Evolutionary conservation across 2,888 invertebrate species (phyloP).

Genomic region (Drosophila fungiperda): DNA sequence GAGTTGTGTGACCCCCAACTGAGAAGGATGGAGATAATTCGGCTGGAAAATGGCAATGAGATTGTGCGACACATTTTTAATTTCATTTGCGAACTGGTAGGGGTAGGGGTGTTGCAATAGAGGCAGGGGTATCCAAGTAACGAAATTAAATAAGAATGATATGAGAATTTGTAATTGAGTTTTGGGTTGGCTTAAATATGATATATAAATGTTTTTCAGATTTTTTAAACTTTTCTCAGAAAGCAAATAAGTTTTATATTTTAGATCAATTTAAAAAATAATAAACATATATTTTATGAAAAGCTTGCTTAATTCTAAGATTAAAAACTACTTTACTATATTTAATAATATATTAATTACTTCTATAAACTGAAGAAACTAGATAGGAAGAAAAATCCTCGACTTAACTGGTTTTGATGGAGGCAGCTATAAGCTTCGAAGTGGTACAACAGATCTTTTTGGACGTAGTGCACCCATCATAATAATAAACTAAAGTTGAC

Average conservation of each 20-base stretch:
- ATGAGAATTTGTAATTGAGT: not conserved
- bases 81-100: constrained; percentile 52
- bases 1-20: constrained; percentile 25
- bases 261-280: not conserved
- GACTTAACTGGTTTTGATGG: no score
- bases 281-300: no score
- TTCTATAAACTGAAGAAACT: not conserved
- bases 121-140: no score
- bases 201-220: not conserved
- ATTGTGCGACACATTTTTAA: constrained; percentile 65
- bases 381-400: no score
- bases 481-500: no score
- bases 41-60: constrained; percentile 51
- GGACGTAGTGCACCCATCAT: no score
- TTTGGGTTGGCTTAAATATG: not conserved
- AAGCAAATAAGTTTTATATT: not conserved
- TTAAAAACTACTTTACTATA: not conserved
- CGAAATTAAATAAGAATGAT: constrained; percentile 1
- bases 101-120: not conserved
- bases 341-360: not conserved
- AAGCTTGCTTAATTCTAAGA: not conserved
- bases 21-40: constrained; percentile 27
- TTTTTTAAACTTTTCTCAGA: not conserved
- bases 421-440: no score
- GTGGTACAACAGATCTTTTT: no score